Evolutionary conservation across 2,113 vertebrate genomes (phyloP), one percentile per base, ranked within the genome.

Genomic region (Clarias magur): DNA sequence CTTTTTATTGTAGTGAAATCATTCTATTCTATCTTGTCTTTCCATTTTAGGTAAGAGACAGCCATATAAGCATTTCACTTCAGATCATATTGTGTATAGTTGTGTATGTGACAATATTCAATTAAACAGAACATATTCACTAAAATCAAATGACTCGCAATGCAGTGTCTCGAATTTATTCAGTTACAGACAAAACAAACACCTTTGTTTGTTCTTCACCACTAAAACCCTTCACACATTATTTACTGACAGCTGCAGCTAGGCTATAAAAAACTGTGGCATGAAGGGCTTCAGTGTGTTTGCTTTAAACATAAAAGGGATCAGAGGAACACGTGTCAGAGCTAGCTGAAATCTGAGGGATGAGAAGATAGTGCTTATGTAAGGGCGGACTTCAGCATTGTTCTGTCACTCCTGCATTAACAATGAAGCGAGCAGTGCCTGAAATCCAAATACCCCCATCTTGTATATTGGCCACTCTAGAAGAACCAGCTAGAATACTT

Each of bases 211-310:
- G n/a, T n/a, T n/a, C 38, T 25, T 42, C 6, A 11, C 73, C 15
- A 10, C 65, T 42, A 70, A 85, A 82, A 56, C 25, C 59, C 78
- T 27, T 57, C 19, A 34, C 21, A 68, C 80, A 85, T 90, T 53
- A 87, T 76, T 90, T 87, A 88, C 82, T 86, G 65, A 86, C 17
- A 63, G 38, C 62, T 30, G 53, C 86, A 75, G 72, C 48, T 67
- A 15, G 23, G 56, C 73, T 88, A 82, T 87, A 86, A 89, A 88
- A 89, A 81, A 16, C 13, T 2, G 8, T 88, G 38, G 80, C 75
- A 88, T 82, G 76, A 62, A 42, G 67, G 30, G 72, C 72, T 83
- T 75, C 82, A 73, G 84, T n/a, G 86, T 59, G 70, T 85, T 79
- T 82, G 54, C 72, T 87, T 82, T 56, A 83, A 85, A 75, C 83